Evolutionary conservation across 2,888 invertebrate species (phyloP), one percentile per base, ranked within the genome.

Genomic region (Linnaemya tessellans): DNA sequence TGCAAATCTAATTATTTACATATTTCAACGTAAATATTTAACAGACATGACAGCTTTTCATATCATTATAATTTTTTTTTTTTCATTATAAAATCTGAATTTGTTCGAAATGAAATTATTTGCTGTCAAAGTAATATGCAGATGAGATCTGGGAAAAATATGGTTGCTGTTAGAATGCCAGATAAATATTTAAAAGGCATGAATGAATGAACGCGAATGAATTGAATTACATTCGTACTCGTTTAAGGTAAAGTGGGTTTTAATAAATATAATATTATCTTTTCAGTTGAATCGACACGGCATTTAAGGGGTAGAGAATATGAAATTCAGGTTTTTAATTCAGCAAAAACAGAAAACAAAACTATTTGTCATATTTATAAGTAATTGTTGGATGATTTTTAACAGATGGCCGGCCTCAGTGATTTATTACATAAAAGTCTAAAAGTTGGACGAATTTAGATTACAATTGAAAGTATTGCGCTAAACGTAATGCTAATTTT

Each of bases 51-150:
- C 75, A 75, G 65, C 54, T 20, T 46, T 60, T 73, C 20, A 49
- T 60, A n/a, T n/a, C n/a, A 60, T 60, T 67, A 22, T 60, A 30
- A 60, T 18, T 25, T 30, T 30, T 30, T 30, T 5, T 60, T 46
- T 60, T 18, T 25, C 35, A 30, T 30, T 35, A 70, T 30, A 18
- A 62, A 65, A 75, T 65, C 64, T 41, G 30, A 20, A 25, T 71
- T 58, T 58, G 58, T 71, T 30, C 20, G 43, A 71, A 60, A 71
- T 30, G 3, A 46, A 71, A 71, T 62, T 62, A 62, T 60, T 49
- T 73, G 60, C 73, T 73, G 20, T 73, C 46, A 60, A 60, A 62
- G 46, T 73, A 30, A 46, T 73, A 73, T 62, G 60, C 73, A 73
- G 73, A 73, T 73, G 60, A 22, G 49, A 60, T 49, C 38, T 46